These are phyloP conservation scores for Apis mellifera DNA, from an alignment of 1,140 invertebrate genomes.

Conservation along the genomic window Amel_HAv3.1 CM009937.2:7864001-7864500, in stretches of 20 bases:
- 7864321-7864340: conserved; percentile 12
- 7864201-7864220: neutral
- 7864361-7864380: neutral
- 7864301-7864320: conserved; percentile 12
- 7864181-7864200: neutral
- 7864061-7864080: no score
- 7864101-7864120: no score
- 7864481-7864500: neutral
- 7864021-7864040: no score
- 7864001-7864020: no score
- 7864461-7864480: neutral
- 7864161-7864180: neutral
- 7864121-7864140: no score
- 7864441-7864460: neutral
- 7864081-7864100: no score
- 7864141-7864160: no score
- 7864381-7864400: neutral
- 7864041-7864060: no score
- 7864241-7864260: conserved; percentile 4
- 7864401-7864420: conserved; percentile 5
- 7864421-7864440: neutral
- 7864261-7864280: neutral
- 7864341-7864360: conserved; percentile 18
- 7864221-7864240: neutral
- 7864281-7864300: neutral